Evolutionary conservation across 1,140 invertebrate species (phyloP), one percentile per base, ranked within the genome.

Genomic region (Centruroides vittatus): DNA sequence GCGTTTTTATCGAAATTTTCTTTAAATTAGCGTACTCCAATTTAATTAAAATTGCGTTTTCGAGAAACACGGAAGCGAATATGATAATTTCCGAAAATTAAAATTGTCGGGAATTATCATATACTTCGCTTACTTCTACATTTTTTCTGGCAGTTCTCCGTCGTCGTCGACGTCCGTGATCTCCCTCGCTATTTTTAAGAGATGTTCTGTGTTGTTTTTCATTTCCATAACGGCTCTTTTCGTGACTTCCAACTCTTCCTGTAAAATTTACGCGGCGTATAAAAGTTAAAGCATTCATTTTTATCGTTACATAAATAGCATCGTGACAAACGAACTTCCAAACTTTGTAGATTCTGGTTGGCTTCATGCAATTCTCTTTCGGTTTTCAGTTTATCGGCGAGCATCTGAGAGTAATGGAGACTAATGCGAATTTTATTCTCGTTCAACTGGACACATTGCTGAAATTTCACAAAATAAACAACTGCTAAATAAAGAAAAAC

Each of bases 91-190:
- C 23, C 23, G 23, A 23, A 23, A 23, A 23, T 23, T 23, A 23
- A 23, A 23, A 23, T 23, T 23, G 23, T 81, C 80, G 53, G 79
- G 74, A 48, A 85, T 81, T 46, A 11, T 77, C 76, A 62, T 84
- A 78, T 35, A 91, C 74, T 61, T 79, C 77, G 23, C 8, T 65
- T 62, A 81, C 53, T 65, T 71, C 72, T 55, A 55, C 8, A 47
- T 3, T 57, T 8, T 59, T 58, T 23, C 59, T 13, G 10, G 23
- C 3, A 49, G 53, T 46, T 57, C 58, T 55, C 61, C 55, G 41
- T 60, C 50, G 10, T 47, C 47, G 48, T 65, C 47, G 58, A 57
- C 60, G 36, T 50, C 57, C 52, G 55, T 59, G 11, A 47, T 51
- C 47, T 55, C 41, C 35, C 57, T 60, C 0, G 64, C 64, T 13